phyloP scores from a whole-genome alignment of 2,888 invertebrate species.

The Thyatira batis region DNA sequence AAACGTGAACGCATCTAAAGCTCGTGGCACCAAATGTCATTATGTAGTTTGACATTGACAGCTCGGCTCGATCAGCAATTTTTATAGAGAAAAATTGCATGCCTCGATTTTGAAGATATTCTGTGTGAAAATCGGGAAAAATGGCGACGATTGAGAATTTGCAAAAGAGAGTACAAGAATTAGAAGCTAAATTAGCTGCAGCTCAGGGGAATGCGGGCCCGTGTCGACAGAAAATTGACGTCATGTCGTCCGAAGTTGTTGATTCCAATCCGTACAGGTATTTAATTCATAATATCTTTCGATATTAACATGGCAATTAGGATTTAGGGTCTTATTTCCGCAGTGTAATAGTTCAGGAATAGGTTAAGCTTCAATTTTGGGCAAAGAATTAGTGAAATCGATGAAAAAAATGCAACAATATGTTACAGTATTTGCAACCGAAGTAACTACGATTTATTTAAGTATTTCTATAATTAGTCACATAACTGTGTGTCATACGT shows the following conservation, averaged over 20 bases:
- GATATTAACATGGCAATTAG: background rate
- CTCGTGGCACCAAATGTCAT: constrained; percentile 42
- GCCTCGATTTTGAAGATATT: constrained; percentile 18
- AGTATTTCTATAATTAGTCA: too few relatives aligned
- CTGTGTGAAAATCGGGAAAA: constrained; percentile 43
- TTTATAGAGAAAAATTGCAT: constrained; percentile 2
- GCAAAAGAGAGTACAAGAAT: constrained; percentile 82
- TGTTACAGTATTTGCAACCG: background rate
- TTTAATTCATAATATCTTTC: constrained; percentile 14
- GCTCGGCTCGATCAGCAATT: constrained; percentile 12
- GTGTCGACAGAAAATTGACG: constrained; percentile 88
- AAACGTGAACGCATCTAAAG: constrained; percentile 1
- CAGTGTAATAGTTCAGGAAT: background rate
- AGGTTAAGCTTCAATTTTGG: background rate
- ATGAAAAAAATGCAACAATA: background rate
- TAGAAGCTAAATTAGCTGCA: constrained; percentile 84
- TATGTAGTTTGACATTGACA: constrained; percentile 29
- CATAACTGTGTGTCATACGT: too few relatives aligned
- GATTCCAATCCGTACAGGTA: constrained; percentile 99
- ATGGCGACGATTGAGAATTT: constrained; percentile 85
- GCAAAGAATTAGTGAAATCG: background rate
- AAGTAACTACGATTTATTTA: background rate
- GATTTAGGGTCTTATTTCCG: background rate
- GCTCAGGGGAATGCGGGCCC: constrained; percentile 64
- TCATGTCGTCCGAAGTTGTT: constrained; percentile 97